A percentile compares a stretch with the other conserved stretches of the same genome.
These are phyloP conservation scores for Augochlora pura DNA, from an alignment of 1,140 invertebrate species.

Conservation along the genomic window DNA sequence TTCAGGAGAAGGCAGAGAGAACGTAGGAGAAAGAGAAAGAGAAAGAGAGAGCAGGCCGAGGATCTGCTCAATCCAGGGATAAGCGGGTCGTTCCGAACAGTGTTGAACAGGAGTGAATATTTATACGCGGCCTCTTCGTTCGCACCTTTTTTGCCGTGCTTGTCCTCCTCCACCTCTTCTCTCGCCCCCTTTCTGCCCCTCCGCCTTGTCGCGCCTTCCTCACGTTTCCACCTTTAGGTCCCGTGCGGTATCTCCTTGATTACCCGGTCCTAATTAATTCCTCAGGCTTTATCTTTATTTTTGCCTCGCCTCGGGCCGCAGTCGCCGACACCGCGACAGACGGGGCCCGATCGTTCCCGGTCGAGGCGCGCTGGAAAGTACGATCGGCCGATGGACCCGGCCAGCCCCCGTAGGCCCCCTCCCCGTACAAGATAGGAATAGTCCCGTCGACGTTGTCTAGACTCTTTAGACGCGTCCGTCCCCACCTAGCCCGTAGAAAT, in stretches of 20 bases:
- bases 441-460: constrained; percentile 58
- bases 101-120: constrained; percentile 77
- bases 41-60: constrained; percentile 41
- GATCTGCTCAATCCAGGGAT: constrained; percentile 71
- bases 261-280: constrained; percentile 78
- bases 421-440: constrained; percentile 13
- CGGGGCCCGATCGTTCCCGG: constrained; percentile 41
- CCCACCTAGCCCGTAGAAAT: constrained; percentile 12
- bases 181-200: background rate
- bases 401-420: background rate
- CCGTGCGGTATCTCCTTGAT: constrained; percentile 76
- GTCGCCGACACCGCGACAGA: constrained; percentile 35
- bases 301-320: constrained; percentile 47
- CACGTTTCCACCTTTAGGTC: constrained; percentile 40
- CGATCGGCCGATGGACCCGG: constrained; percentile 21
- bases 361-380: constrained; percentile 19
- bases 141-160: constrained; percentile 73
- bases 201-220: constrained; percentile 30
- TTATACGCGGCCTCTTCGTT: constrained; percentile 73
- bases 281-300: constrained; percentile 77
- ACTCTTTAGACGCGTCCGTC: constrained; percentile 18
- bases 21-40: too few species aligned
- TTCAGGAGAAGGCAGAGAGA: constrained; percentile 19
- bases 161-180: constrained; percentile 27
- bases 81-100: constrained; percentile 72